Base-by-base conservation (phyloP, 23 tunicate species). In the Phallusia fumigata region DNA sequence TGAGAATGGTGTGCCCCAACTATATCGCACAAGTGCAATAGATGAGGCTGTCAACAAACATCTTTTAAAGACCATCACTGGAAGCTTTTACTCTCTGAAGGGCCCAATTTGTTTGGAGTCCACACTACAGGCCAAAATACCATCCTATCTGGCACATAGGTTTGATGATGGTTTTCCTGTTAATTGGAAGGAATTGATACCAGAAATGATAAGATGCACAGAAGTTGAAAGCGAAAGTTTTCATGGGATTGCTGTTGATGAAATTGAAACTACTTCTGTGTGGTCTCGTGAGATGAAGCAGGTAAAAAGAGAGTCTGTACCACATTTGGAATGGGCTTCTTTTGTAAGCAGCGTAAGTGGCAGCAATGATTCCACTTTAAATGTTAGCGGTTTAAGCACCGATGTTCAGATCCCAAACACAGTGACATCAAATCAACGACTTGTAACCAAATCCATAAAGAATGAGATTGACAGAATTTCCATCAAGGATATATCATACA, bases 11-110 rank as follows among this genome's bases (percentile, higher is more conserved):
- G 53, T 35, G 52, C 76, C 75, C 32, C 81, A 84, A 34, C 75
- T 76, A 19, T 84, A 84, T 35, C 81, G 81, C 0, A 84, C 87
- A 32, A 76, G 81, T 58, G 74, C 87, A 15, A 32, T 84, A 40
- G 31, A 35, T 12, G 75, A 84, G 15, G 81, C 76, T n/a, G 52
- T 84, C 22, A 76, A 53, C 44, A 30, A 76, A 11, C 76, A 28
- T 19, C 21, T 76, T 33, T 28, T 84, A 12, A 65, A 52, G 11
- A 76, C 87, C 18, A 53, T 80, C 19, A 53, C 52, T 33, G 81
- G 87, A 18, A 84, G 76, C 52, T 53, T 49, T 33, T 84, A 84
- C 76, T 19, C 75, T 22, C 19, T 84, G 0, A 84, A 52, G 19
- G 87, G 87, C 51, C 52, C 64, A 6, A 18, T 84, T 47, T 47